Conservation (phyloP, 2,888 invertebrate species). For the Alloplasta piceator region DNA sequence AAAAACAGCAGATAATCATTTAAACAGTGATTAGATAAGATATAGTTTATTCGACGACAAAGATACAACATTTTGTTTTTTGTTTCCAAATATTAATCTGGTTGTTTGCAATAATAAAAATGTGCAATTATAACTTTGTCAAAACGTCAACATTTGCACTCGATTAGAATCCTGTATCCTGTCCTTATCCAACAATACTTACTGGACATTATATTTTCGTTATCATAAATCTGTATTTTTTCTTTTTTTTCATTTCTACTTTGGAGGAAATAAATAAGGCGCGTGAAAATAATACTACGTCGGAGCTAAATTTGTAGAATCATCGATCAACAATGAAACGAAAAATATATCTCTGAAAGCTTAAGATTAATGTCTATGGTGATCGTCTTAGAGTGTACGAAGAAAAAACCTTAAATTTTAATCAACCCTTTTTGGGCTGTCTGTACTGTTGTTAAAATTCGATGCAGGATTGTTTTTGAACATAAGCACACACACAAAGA, state of each 20-base stretch:
- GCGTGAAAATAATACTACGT: slow-evolving; percentile 73
- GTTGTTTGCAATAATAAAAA: background rate
- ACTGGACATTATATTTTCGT: background rate
- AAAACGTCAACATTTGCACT: background rate
- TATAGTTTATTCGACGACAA: slow-evolving; percentile 79
- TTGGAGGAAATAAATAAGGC: slow-evolving; percentile 68
- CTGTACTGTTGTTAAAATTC: slow-evolving; percentile 53
- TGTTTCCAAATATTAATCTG: background rate
- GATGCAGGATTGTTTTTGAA: slow-evolving; percentile 59
- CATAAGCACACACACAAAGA: background rate
- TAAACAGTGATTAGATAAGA: slow-evolving; percentile 69
- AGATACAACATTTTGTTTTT: slow-evolving; percentile 46
- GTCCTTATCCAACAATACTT: slow-evolving; percentile 10
- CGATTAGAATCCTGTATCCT: background rate
- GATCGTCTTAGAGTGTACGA: slow-evolving; percentile 35
- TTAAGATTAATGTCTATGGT: slow-evolving; percentile 59
- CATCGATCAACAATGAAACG: slow-evolving; percentile 80
- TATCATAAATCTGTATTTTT: slow-evolving; percentile 5
- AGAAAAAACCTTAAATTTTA: slow-evolving; percentile 6
- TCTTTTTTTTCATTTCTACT: slow-evolving; percentile 34
- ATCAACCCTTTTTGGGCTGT: slow-evolving; percentile 59
- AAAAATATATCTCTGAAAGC: slow-evolving; percentile 77
- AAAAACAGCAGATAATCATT: no score
- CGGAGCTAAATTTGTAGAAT: slow-evolving; percentile 73
- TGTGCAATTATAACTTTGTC: background rate